Evolutionary conservation across 2,797 vertebrate species (phyloP).

Genomic region (Poecilia picta): DNA sequence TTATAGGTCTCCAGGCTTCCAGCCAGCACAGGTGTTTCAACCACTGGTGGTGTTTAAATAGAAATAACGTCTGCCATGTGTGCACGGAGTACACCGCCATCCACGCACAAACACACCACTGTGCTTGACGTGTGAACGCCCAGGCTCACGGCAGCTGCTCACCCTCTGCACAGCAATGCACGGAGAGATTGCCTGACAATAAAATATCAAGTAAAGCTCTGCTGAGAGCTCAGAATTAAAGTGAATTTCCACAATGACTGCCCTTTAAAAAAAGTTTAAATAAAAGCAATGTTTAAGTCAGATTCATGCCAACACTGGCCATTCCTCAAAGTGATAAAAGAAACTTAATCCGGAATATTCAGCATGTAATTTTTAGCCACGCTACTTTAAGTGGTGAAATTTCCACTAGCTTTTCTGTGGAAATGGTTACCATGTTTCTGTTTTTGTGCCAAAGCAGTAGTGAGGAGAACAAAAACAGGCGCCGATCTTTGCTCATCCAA

Average conservation of each 20-base stretch:
- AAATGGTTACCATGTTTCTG: constrained; percentile 72
- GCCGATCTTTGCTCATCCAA: too few relatives aligned
- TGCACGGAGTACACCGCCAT: constrained; percentile 23
- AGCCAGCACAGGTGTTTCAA: constrained; percentile 62
- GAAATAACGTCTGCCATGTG: constrained; percentile 50
- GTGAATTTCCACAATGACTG: constrained; percentile 45
- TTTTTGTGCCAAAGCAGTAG: constrained; percentile 55
- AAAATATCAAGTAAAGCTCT: constrained; percentile 32
- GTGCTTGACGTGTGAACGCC: constrained; percentile 2
- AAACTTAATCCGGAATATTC: constrained; percentile 78
- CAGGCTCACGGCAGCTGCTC: constrained; percentile 17
- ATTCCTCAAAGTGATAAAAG: constrained; percentile 71
- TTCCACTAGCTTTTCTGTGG: constrained; percentile 66
- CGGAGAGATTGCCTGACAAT: constrained; percentile 1
- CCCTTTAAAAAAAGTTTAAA: constrained; percentile 18
- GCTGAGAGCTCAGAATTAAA: constrained; percentile 60
- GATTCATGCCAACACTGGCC: constrained; percentile 57
- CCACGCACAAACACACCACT: constrained; percentile 20
- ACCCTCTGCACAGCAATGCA: constrained; percentile 18
- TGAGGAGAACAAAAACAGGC: constrained; percentile 31
- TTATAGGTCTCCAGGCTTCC: constrained; percentile 47
- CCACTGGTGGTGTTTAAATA: constrained; percentile 57
- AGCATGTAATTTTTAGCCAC: constrained; percentile 81
- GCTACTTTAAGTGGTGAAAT: constrained; percentile 73
- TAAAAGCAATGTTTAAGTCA: constrained; percentile 39